Conservation (phyloP, 2,113 vertebrate genomes). For the Mesoclemmys tuberculata region DNA sequence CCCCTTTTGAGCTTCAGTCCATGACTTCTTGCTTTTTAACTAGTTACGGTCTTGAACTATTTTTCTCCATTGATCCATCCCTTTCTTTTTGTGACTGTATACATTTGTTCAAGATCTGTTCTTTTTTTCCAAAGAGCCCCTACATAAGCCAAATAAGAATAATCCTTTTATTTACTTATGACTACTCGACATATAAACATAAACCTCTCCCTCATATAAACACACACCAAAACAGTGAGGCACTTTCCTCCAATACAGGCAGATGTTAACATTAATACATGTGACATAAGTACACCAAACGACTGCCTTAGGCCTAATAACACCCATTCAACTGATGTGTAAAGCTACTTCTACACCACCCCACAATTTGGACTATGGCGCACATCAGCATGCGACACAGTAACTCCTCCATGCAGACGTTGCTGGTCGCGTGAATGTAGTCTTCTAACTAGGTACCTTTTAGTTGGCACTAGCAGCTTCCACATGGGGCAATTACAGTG, state of each 20-base stretch:
- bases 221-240: not conserved
- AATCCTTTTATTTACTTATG: accelerated
- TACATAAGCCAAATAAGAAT: not conserved
- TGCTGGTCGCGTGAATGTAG: not conserved
- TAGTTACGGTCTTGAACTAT: not conserved
- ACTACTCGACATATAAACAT: not conserved
- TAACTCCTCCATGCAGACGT: not conserved
- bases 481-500: not conserved
- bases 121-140: not conserved
- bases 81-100: not conserved
- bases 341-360: not conserved
- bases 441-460: not conserved
- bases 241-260: accelerated
- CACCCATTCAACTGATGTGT: not conserved
- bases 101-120: not conserved
- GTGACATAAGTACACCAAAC: not conserved
- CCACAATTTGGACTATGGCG: not conserved
- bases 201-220: not conserved
- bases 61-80: not conserved
- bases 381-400: not conserved
- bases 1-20: not conserved
- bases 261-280: accelerated
- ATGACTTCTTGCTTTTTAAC: not conserved
- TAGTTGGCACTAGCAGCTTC: not conserved
- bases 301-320: not conserved